Evolutionary conservation across 2,888 invertebrate species (phyloP), one percentile per base, ranked within the genome.

Genomic region (Idaea straminata): DNA sequence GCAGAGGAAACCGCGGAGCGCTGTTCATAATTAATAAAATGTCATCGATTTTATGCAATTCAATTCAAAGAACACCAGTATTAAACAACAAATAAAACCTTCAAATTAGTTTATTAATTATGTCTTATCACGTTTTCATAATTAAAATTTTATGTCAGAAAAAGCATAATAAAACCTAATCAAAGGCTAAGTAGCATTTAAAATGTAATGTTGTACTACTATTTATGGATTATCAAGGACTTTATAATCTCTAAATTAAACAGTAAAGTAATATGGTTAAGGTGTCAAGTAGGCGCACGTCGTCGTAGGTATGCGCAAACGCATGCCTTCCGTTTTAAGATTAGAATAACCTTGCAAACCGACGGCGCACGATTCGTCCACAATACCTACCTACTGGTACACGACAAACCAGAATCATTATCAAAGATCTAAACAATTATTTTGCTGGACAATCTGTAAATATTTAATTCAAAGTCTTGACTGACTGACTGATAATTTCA

Each of bases 281-380:
- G 47, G 47, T 47, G 47, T 47, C 47, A 47, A 47, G 47, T 47
- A 47, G 47, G 47, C 47, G 47, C 7, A 25, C 25, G 25, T 25
- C 25, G 47, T 2, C 7, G 47, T 58, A 58, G 61, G 15, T 36
- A 63, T 66, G 69, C 68, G 70, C 66, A 57, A 16, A 66, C 66
- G 71, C 71, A 79, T 71, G 62, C 87, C 85, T 87, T 86, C 83
- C 65, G 76, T 68, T 6, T 34, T 66, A 67, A 76, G 77, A 85
- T 88, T 88, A 87, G 83, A 82, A 74, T 64, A 75, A 74, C 74
- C 77, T 76, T 75, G 86, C 76, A 69, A 88, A 87, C 77, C 78
- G 82, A 72, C 75, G 62, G 72, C 67, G 78, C 87, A 86, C 84
- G 87, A 79, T 64, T 73, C 65, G 67, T 66, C 61, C 69, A 10